Conservation (phyloP, 2,113 vertebrate genomes). For the Pimephales promelas region DNA sequence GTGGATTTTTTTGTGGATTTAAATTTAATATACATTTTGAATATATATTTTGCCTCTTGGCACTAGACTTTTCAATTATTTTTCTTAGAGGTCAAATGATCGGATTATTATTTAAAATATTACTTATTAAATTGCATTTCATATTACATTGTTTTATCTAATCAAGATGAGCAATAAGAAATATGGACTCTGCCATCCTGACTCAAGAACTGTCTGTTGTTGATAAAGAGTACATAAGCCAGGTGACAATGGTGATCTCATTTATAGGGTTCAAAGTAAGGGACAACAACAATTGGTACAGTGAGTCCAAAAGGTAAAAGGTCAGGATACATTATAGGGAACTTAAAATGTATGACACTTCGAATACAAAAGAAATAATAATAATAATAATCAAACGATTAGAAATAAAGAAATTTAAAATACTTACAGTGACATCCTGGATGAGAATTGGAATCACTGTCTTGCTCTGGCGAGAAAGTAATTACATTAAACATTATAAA, state of each 20-base stretch:
- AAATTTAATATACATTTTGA: background rate
- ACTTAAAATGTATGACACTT: background rate
- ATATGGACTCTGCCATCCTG: conserved; percentile 39
- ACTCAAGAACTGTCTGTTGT: background rate
- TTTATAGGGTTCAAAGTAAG: conserved; percentile 25
- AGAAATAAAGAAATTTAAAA: background rate
- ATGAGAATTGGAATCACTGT: conserved; percentile 67
- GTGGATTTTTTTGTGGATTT: too few relatives aligned
- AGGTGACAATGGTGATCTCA: background rate
- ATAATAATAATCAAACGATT: background rate
- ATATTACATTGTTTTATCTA: conserved; percentile 35
- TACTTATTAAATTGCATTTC: background rate
- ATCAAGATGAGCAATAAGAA: conserved; percentile 4
- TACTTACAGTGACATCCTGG: conserved; percentile 81
- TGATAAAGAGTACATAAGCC: background rate
- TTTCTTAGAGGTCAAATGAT: background rate
- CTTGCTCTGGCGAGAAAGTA: conserved; percentile 75
- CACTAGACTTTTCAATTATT: background rate
- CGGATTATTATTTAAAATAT: background rate
- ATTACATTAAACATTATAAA: background rate
- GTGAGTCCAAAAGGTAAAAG: conserved; percentile 8
- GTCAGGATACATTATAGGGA: background rate
- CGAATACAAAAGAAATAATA: background rate
- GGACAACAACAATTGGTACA: conserved; percentile 10
- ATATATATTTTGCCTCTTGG: background rate